phyloP scores from a whole-genome alignment of 2,797 vertebrate species.

The Enteromius afrohamiltoni region DNA sequence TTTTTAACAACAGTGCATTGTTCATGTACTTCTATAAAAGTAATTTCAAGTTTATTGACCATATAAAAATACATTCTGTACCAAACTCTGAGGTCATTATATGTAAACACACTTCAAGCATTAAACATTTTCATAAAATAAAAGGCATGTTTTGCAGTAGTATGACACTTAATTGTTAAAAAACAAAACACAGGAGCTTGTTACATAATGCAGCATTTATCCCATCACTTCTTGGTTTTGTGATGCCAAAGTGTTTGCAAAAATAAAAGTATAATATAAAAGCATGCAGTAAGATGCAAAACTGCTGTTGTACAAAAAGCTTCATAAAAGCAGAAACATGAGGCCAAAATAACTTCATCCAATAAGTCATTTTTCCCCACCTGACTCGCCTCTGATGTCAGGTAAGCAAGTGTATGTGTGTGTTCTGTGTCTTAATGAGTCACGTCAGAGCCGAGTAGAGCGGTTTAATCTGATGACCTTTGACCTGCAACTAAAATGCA shows the following conservation, averaged over 20 bases:
- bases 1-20: slow-evolving; percentile 1
- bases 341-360: no score
- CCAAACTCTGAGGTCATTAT: not conserved
- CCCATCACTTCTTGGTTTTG: not conserved
- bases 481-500: not conserved
- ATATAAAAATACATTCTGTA: slow-evolving; percentile 1
- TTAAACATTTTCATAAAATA: not conserved
- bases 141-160: slow-evolving; percentile 3
- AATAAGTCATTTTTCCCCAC: not conserved
- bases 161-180: slow-evolving; percentile 6
- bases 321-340: not conserved
- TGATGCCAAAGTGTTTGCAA: not conserved
- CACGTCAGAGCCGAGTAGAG: not conserved
- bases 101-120: not conserved
- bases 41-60: not conserved
- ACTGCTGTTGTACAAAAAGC: not conserved
- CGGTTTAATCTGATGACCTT: slow-evolving; percentile 26
- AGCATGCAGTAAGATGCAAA: not conserved
- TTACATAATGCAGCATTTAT: not conserved
- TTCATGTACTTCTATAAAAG: not conserved
- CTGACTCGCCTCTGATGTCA: not conserved
- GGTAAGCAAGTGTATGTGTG: not conserved
- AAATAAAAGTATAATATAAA: not conserved
- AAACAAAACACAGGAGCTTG: not conserved
- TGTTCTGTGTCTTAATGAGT: not conserved